Base-by-base conservation (phyloP, 1,140 invertebrate genomes). In the Lasioglossum baleicum region DNA sequence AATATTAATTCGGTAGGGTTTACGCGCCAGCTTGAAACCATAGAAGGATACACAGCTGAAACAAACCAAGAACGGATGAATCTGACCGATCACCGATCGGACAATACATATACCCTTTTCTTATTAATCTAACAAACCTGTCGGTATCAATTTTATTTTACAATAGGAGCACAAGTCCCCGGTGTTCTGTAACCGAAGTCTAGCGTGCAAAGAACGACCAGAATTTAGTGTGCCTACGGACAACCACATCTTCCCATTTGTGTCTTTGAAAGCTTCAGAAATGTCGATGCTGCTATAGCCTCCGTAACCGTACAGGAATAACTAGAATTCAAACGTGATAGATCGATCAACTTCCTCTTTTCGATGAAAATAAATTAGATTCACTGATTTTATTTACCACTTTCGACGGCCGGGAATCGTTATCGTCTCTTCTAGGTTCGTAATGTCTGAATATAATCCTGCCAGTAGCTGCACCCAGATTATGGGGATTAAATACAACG, bases 241-340 rank as follows among this genome's bases (percentile, higher is more conserved):
- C 26, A 94, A 82, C 93, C 93, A 94, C 85, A 92, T 91, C 88
- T 93, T 93, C 48, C 91, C 92, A 35, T 88, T 91, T n/a, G 91
- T 92, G 70, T 94, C 94, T 88, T 93, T 93, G 44, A 91, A 88
- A 8, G 92, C 89, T 86, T 93, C 90, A 8, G 87, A 88, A 61
- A 94, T 91, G 74, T 93, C 91, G 4, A 94, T 82, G 87, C 90
- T 93, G 35, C 90, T 87, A 73, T 84, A 90, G 15, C 94, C 94
- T 20, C 94, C 94, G 81, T 94, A 94, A 22, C 94, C 94, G 82
- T 90, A 93, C 22, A 94, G 86, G 61, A 84, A 84, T 60, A 93
- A 88, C 91, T 89, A 87, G 61, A 71, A 82, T 85, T 83, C 87
- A 88, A 60, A 51, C 15, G 10, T 48, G 42, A 31, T 17, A 42